Base-by-base conservation (phyloP, 2,888 invertebrate genomes). In the Caenorhabditis angaria region DNA sequence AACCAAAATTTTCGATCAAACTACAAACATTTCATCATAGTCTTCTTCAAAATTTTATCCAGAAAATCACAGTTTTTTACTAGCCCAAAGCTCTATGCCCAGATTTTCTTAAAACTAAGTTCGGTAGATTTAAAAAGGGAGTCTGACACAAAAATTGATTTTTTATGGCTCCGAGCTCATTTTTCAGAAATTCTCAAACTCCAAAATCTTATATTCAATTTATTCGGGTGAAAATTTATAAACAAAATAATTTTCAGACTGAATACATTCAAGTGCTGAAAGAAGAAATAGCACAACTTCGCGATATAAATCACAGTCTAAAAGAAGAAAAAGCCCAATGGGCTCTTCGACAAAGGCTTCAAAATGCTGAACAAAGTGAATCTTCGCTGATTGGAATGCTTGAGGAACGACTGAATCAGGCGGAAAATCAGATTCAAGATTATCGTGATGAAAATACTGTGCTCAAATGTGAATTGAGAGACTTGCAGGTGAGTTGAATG, bases 371-470 rank as follows among this genome's bases (percentile, higher is more conserved):
- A 55, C 64, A 63, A 61, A 67, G 65, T 60, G 71, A 76, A 61
- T 72, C 70, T 55, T 69, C 70, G 58, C 59, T 81, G 41, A 70
- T 78, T 53, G 64, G 70, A 63, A 76, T 76, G 77, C 58, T 81
- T 14, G 73, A 82, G 60, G 84, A 84, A 27, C 50, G 82, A 50
- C 61, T 85, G 56, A 74, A 76, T 55, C 77, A 81, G 48, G 81
- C 83, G 8, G 86, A 86, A 65, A 79, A 78, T 62, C 76, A 83
- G 61, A 80, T 82, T 59, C 82, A 83, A 53, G 83, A 83, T 63
- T 83, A 81, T 68, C 66, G 89, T 78, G 93, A 94, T 86, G 94
- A 94, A 82, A 94, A 93, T 87, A 92, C 92, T 85, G 91, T 91
- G 83, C 89, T 94, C 8, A 89, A 91, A 54, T 88, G 92, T 55